Evolutionary conservation across 2,113 vertebrate species (phyloP).

Genomic region (Corythaeola cristata): DNA sequence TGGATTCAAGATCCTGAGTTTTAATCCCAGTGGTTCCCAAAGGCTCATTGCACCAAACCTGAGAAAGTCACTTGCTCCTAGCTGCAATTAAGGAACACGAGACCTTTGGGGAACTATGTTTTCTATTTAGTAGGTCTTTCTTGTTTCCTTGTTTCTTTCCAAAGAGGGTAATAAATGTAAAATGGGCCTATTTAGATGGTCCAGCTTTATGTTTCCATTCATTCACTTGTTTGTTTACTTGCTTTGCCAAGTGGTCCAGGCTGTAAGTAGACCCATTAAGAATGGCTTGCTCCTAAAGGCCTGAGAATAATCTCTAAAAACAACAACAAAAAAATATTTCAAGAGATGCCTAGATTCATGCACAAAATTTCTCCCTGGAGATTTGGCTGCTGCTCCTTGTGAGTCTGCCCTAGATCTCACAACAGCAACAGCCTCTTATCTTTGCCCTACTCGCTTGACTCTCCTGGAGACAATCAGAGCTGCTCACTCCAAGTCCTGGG

Average conservation of each 20-base stretch:
- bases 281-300: background rate
- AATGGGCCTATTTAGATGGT: background rate
- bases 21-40: constrained; percentile 14
- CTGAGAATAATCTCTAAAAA: background rate
- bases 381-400: background rate
- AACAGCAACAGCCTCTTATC: background rate
- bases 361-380: background rate
- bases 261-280: background rate
- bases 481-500: background rate
- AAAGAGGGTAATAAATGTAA: constrained; percentile 26
- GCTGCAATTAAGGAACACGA: constrained; percentile 3
- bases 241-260: background rate
- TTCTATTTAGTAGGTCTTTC: constrained; percentile 17
- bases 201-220: background rate
- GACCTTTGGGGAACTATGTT: background rate
- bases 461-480: background rate
- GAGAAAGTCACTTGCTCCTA: constrained; percentile 52
- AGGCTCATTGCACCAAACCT: constrained; percentile 19
- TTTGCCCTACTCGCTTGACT: background rate
- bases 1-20: constrained; percentile 30
- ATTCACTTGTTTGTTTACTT: background rate
- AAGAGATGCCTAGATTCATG: background rate
- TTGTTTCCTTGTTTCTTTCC: constrained; percentile 14
- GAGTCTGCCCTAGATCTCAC: background rate
- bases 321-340: background rate